Percentiles rank a stretch among this genome's conserved stretches.
phyloP scores from a whole-genome alignment of 2,797 vertebrate genomes.

The Rallus crepitans region DNA sequence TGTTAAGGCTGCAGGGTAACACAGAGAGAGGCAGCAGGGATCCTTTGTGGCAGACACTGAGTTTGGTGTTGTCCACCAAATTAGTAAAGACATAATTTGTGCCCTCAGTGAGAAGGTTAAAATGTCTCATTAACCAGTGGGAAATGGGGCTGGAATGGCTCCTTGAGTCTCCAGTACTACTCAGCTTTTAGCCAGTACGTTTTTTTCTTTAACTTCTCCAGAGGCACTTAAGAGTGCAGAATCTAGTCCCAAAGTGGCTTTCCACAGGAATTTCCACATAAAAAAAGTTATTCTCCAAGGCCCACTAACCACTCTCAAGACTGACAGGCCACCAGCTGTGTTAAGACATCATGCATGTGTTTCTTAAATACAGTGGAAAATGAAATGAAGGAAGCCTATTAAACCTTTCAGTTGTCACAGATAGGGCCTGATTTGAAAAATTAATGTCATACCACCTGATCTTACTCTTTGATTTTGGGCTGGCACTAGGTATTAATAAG shows the following conservation, averaged over 20 bases:
- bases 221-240: background rate
- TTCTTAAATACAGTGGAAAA: background rate
- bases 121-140: background rate
- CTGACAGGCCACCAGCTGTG: background rate
- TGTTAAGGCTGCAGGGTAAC: background rate
- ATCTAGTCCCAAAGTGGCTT: background rate
- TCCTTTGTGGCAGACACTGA: rapidly evolving
- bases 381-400: background rate
- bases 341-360: background rate
- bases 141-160: background rate
- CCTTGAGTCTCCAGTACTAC: background rate
- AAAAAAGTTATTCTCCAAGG: background rate
- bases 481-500: background rate
- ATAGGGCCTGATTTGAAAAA: background rate
- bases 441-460: background rate
- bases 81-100: background rate
- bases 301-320: background rate
- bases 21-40: background rate
- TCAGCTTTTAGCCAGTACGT: background rate
- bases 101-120: background rate
- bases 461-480: background rate
- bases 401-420: background rate
- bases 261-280: background rate
- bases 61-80: background rate
- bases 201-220: background rate